Evolutionary conservation across 2,888 invertebrate genomes (phyloP).

Genomic region (Pycnomerus fuliginosus): DNA sequence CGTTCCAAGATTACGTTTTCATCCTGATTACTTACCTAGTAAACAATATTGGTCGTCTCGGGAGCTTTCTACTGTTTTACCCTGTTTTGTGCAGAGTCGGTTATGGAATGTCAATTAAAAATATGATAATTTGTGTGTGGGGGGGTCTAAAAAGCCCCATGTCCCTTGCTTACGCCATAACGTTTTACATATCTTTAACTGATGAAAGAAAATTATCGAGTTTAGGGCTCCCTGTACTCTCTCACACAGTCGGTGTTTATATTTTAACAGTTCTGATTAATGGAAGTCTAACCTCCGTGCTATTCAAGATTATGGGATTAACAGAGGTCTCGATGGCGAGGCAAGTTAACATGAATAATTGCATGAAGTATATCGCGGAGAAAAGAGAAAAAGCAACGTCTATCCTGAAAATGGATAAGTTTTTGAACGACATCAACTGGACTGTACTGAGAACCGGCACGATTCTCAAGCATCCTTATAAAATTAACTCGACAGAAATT

Average conservation of each 20-base stretch:
- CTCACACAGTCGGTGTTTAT: slow-evolving; percentile 2
- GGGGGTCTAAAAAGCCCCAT: slow-evolving; percentile 4
- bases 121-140: slow-evolving; percentile 3
- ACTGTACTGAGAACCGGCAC: slow-evolving; percentile 2
- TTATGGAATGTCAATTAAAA: slow-evolving; percentile 6
- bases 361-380: slow-evolving; percentile 3
- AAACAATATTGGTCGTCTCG: neutral
- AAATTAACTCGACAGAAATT: neutral
- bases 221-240: neutral
- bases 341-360: slow-evolving; percentile 8
- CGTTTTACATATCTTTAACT: too few relatives aligned
- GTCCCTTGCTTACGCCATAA: neutral
- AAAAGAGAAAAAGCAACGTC: slow-evolving; percentile 5
- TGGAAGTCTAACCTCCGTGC: neutral
- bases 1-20: neutral
- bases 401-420: slow-evolving; percentile 10
- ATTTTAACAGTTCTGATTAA: slow-evolving; percentile 3
- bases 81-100: slow-evolving; percentile 6
- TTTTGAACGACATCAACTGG: slow-evolving; percentile 7
- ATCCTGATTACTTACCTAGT: slow-evolving; percentile 6
- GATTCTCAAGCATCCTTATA: slow-evolving; percentile 5
- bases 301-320: slow-evolving; percentile 3
- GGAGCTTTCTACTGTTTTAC: slow-evolving; percentile 1
- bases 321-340: neutral
- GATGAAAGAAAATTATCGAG: neutral